Evolutionary conservation across 2,888 invertebrate genomes (phyloP), one percentile per base, ranked within the genome.

Genomic region (Drosophila longiperda): DNA sequence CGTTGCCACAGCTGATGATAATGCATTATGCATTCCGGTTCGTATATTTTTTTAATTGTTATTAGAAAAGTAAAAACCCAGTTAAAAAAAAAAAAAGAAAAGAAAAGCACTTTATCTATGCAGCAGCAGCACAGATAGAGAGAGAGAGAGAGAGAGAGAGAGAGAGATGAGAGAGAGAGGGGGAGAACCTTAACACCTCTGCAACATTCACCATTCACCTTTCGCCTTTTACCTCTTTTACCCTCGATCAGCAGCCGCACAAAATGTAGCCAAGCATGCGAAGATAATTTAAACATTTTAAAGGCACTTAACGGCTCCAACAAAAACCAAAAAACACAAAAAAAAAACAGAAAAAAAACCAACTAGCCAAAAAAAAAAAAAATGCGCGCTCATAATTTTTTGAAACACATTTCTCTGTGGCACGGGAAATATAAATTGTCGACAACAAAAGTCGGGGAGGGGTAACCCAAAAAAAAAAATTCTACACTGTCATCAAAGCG

Each of bases 401-500:
- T 52, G 45, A 64, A 73, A 66, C 64, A 80, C 55, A 65, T 62
- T 55, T 65, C 62, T 62, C 63, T 60, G 71, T 72, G 76, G 71
- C 75, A 84, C 83, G 86, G 85, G 87, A 86, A 86, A 88, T 86
- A 87, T 86, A 86, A 86, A 88, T 88, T 86, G 76, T 82, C 55
- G 58, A 58, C 53, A 40, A 58, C 17, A n/a, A 36, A 49, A 6
- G 32, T 12, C 26, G 26, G 60, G 59, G 57, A 60, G 65, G 36
- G 68, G 57, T 55, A 68, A 57, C 63, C 57, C 42, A 64, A 54
- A 67, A 61, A 54, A 71, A 70, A 77, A 74, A 80, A 81, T 85
- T 90, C 87, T 91, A 92, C 92, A 87, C 90, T 92, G 92, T 92
- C 92, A 92, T 92, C 92, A 91, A 90, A 92, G 92, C 92, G 92